A percentile compares a stretch with the other conserved stretches of the same genome.
Evolutionary conservation across 2,888 invertebrate genomes (phyloP).

Genomic region (Thera britannica): DNA sequence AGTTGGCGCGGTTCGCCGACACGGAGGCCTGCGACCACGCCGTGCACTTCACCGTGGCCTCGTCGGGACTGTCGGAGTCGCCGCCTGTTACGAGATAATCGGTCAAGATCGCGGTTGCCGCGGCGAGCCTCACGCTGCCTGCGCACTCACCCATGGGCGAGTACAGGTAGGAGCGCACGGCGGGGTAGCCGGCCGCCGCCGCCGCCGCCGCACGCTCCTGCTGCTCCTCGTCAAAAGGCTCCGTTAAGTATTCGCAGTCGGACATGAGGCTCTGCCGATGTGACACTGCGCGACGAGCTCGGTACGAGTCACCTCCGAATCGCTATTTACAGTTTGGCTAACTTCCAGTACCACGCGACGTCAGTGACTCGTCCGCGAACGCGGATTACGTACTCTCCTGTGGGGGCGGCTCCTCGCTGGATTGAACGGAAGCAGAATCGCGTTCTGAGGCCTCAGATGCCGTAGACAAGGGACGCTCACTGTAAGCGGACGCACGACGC

Average conservation of each 20-base stretch:
- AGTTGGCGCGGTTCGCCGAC: conserved; percentile 65
- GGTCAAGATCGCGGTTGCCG: conserved; percentile 53
- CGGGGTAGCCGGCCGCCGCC: conserved; percentile 75
- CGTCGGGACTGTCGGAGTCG: conserved; percentile 86
- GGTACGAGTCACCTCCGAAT: conserved; percentile 76
- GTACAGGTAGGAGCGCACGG: conserved; percentile 84
- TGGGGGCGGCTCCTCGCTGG: conserved; percentile 81
- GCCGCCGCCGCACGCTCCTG: conserved; percentile 74
- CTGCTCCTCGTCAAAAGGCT: conserved; percentile 76
- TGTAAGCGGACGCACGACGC: conserved; percentile 69
- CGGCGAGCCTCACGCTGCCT: conserved; percentile 62
- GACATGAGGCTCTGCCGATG: conserved; percentile 79
- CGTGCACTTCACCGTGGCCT: conserved; percentile 85
- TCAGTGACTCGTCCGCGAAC: conserved; percentile 75
- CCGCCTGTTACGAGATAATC: conserved; percentile 80
- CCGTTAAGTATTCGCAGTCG: conserved; percentile 81
- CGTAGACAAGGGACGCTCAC: conserved; percentile 78
- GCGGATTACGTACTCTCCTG: conserved; percentile 79
- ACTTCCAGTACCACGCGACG: conserved; percentile 78
- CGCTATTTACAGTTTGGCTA: conserved; percentile 82
- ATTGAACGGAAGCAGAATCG: conserved; percentile 80
- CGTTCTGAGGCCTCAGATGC: conserved; percentile 79
- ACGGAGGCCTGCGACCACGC: conserved; percentile 77
- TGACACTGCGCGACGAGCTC: conserved; percentile 82
- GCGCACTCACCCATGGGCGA: conserved; percentile 80